Conservation (phyloP, 2,797 vertebrate genomes). For the Heliangelus exortis region DNA sequence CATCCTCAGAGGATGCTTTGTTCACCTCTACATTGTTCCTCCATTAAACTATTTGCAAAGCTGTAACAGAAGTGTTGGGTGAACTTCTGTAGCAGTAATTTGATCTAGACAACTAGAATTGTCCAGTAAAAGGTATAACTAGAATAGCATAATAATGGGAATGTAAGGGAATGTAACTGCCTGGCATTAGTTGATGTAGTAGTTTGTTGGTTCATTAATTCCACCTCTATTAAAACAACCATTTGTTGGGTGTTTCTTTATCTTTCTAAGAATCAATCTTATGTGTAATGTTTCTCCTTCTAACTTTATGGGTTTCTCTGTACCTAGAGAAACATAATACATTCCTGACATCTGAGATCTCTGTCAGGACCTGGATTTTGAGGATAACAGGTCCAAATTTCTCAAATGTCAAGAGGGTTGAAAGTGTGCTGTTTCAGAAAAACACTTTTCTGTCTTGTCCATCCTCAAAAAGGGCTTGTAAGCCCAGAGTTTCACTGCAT, state of each 20-base stretch:
- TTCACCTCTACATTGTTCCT: not conserved
- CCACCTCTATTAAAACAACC: not conserved
- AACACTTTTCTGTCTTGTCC: not conserved
- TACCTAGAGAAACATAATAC: not conserved
- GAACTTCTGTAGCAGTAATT: not conserved
- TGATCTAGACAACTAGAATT: not conserved
- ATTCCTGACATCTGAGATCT: not conserved
- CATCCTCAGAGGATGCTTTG: not conserved
- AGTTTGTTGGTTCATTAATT: not conserved
- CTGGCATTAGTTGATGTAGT: not conserved
- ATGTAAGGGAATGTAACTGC: not conserved
- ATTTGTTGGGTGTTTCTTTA: not conserved
- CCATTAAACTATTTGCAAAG: not conserved
- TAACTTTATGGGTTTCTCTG: not conserved
- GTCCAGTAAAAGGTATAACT: not conserved
- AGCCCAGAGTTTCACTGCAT: not conserved
- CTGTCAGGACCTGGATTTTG: not conserved
- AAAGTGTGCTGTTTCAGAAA: not conserved
- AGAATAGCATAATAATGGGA: not conserved
- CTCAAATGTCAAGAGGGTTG: not conserved
- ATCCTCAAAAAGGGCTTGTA: not conserved
- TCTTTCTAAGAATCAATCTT: not conserved
- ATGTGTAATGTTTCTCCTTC: not conserved
- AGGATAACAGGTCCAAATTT: not conserved
- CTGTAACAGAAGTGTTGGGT: not conserved